A percentile compares a stretch with the other conserved stretches of the same genome.
These are phyloP conservation scores for Drosophila ercepeae DNA, from an alignment of 1,140 invertebrate genomes.

Conservation along the genomic window DNA sequence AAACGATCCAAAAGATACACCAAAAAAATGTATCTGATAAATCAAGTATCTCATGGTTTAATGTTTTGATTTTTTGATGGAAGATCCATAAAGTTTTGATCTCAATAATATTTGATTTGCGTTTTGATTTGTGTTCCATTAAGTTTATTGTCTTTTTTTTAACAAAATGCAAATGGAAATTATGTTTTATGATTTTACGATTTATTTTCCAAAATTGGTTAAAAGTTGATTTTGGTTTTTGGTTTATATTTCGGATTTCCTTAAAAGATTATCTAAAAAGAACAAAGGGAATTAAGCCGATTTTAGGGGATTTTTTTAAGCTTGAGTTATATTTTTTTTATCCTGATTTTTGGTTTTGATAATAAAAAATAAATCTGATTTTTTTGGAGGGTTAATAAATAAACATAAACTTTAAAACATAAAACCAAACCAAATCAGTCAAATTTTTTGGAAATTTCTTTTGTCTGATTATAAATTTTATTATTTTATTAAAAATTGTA, in stretches of 20 bases:
- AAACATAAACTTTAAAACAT: neutral
- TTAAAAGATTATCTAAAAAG: neutral
- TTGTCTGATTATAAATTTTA: no score
- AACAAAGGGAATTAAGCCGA: no score
- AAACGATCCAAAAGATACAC: neutral
- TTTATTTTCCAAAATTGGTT: neutral
- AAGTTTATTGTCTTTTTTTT: neutral
- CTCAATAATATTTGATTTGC: conserved; percentile 1
- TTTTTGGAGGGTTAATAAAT: no score
- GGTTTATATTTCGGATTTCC: neutral
- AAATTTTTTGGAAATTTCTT: no score
- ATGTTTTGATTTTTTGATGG: conserved; percentile 28
- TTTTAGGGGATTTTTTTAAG: neutral
- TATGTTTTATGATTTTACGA: neutral
- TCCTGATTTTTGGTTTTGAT: neutral
- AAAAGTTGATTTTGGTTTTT: neutral
- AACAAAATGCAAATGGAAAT: conserved; percentile 6
- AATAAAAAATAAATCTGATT: no score
- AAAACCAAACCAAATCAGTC: neutral
- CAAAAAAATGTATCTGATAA: no score
- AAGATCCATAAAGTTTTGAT: conserved; percentile 28
- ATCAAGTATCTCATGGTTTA: no score
- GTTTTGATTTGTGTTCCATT: conserved; percentile 23
- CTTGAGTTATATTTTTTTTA: neutral
- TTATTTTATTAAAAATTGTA: no score